These are phyloP conservation scores for Neodiprion virginianus DNA, from an alignment of 1,140 invertebrate species.

Conservation along the genomic window DNA sequence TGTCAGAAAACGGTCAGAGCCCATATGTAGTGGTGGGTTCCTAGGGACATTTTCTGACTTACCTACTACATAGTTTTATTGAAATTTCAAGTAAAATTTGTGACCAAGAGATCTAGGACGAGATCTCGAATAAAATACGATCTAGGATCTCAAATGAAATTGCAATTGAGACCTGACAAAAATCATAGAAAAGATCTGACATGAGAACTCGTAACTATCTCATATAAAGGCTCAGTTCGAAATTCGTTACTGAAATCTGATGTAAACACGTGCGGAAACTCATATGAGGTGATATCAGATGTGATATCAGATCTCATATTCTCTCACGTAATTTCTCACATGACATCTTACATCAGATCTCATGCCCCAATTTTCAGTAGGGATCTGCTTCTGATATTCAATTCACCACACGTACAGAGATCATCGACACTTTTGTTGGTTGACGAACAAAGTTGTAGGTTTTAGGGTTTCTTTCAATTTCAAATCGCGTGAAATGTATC, in stretches of 20 bases:
- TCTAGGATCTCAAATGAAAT: background rate
- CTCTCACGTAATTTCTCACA: background rate
- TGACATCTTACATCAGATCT: too few relatives aligned
- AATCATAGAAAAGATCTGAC: background rate
- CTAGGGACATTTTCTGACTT: background rate
- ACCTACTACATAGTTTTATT: background rate
- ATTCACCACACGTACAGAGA: too few relatives aligned
- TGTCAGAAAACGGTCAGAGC: too few relatives aligned
- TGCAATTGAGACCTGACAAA: background rate
- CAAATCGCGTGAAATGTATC: too few relatives aligned
- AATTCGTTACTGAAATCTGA: background rate
- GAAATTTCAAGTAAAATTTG: background rate
- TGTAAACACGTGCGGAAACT: background rate
- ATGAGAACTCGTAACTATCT: background rate
- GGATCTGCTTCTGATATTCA: too few relatives aligned
- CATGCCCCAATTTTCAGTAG: background rate
- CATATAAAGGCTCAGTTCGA: background rate
- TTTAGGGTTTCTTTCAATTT: too few relatives aligned
- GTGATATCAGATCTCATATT: background rate
- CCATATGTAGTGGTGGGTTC: too few relatives aligned
- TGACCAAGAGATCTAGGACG: background rate
- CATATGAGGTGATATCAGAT: conserved; percentile 3
- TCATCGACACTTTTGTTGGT: too few relatives aligned
- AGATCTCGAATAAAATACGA: background rate
- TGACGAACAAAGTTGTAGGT: too few relatives aligned